These are phyloP conservation scores for Piprites chloris DNA, from an alignment of 2,113 vertebrate species.

Conservation along the genomic window DNA sequence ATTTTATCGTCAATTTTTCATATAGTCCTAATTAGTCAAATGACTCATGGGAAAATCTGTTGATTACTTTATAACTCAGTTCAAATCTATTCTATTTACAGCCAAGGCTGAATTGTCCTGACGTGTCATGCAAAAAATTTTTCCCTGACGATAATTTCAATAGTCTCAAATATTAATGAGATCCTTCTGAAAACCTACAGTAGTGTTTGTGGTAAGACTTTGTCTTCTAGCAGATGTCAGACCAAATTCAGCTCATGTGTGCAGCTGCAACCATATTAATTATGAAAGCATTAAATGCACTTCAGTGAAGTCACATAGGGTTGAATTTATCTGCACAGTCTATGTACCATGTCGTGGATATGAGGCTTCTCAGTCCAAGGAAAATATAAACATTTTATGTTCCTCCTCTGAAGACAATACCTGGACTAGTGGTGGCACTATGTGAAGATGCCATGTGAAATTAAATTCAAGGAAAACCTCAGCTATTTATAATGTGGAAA, in stretches of 20 bases:
- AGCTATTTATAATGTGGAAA: neutral
- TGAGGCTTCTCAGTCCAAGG: neutral
- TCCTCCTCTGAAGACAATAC: neutral
- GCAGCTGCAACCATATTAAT: constrained; percentile 7
- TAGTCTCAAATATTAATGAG: constrained; percentile 20
- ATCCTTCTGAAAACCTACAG: neutral
- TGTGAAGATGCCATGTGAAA: neutral
- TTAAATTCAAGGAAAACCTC: neutral
- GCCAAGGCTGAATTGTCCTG: neutral
- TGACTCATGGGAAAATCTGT: neutral
- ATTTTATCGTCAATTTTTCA: constrained; percentile 4
- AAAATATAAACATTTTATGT: neutral
- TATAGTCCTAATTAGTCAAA: neutral
- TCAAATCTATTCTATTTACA: constrained; percentile 9
- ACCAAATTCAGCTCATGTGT: neutral
- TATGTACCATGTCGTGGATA: neutral
- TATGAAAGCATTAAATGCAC: constrained; percentile 1
- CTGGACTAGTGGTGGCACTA: neutral
- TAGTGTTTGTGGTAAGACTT: neutral
- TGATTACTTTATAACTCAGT: neutral
- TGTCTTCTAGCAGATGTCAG: constrained; percentile 7
- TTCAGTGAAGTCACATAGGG: neutral
- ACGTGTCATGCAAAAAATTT: neutral
- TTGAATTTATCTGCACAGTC: neutral
- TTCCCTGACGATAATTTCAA: neutral